Base-by-base conservation (phyloP, 2,797 vertebrate species). In the Xerus rutilus region DNA sequence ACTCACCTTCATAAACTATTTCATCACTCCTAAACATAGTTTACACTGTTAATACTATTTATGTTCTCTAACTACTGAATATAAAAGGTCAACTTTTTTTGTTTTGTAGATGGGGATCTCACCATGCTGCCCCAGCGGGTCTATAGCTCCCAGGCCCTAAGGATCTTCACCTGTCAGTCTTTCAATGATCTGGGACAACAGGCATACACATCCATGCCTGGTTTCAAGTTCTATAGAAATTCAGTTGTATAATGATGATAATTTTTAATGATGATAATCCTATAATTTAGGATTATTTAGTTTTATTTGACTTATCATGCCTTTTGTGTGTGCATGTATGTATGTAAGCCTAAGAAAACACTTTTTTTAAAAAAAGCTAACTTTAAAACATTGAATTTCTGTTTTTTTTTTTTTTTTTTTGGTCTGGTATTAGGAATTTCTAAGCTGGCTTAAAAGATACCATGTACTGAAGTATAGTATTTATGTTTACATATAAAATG, bases 401-500 rank as follows among this genome's bases (percentile, higher is more conserved):
- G 93, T 82, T 85, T n/a, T 49, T 28, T 64, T 28, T 5, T 32
- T 65, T 67, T 95, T 88, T 89, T 35, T 69, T 92, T 89, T 74
- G 25, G 25, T 54, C 39, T 72, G 59, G 1, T 73, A 43, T 83
- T 86, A 78, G 23, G 10, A 76, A 49, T 54, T 93, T 78, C 21
- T 49, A 74, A 45, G 20, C 30, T 35, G 59, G 10, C 25, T 81
- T 93, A 89, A 82, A 89, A 57, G 82, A 69, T 78, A 39, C 25
- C 62, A n/a, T 79, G 57, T 81, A 88, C 35, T 84, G 25, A 81
- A 86, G 67, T 62, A 28, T 20, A 85, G 10, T 93, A 43, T 94
- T 91, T 95, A 69, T 94, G 14, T 67, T 96, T 92, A 11, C 89
- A 95, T 30, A 23, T 89, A 92, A 95, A 85, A 93, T 96, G 28